A percentile compares a stretch with the other conserved stretches of the same genome.
phyloP scores from a whole-genome alignment of 2,113 vertebrate species.

The Melanerpes aurifrons region DNA sequence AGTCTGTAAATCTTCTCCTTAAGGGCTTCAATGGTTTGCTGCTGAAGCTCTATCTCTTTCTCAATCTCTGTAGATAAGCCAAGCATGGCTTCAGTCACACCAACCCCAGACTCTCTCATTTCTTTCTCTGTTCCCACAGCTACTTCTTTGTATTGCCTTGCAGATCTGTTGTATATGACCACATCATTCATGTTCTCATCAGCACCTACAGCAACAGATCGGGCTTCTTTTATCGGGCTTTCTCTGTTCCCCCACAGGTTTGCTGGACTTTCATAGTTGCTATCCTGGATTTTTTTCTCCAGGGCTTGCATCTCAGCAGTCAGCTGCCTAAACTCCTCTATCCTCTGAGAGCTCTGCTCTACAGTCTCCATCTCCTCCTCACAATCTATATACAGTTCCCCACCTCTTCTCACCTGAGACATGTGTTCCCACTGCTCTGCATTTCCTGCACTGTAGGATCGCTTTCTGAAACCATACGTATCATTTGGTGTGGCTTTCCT shows the following conservation, averaged over 20 bases:
- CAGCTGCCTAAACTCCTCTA: slow-evolving; percentile 91
- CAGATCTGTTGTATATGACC: slow-evolving; percentile 67
- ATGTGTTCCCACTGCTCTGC: slow-evolving; percentile 88
- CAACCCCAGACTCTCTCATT: slow-evolving; percentile 73
- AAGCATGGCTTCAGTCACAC: slow-evolving; percentile 91
- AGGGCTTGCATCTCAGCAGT: slow-evolving; percentile 93
- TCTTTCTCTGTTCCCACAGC: slow-evolving; percentile 80
- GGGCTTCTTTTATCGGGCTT: slow-evolving; percentile 58
- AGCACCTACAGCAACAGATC: slow-evolving; percentile 84
- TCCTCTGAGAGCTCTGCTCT: slow-evolving; percentile 84
- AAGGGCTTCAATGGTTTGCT: slow-evolving; percentile 91
- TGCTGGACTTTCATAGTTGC: slow-evolving; percentile 42
- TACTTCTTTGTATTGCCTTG: slow-evolving; percentile 73
- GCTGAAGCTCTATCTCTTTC: slow-evolving; percentile 92
- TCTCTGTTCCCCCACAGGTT: slow-evolving; percentile 53
- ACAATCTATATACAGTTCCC: slow-evolving; percentile 88
- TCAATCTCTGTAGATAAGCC: slow-evolving; percentile 88
- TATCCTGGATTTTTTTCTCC: slow-evolving; percentile 88
- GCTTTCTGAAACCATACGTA: slow-evolving; percentile 80
- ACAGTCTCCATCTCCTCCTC: slow-evolving; percentile 83
- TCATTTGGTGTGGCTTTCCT: slow-evolving; percentile 72
- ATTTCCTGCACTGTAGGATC: slow-evolving; percentile 93
- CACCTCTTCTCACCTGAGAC: slow-evolving; percentile 74
- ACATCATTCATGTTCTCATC: slow-evolving; percentile 86
- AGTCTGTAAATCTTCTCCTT: slow-evolving; percentile 94